Evolutionary conservation across 2,113 vertebrate genomes (phyloP).

Genomic region (Numenius arquata): DNA sequence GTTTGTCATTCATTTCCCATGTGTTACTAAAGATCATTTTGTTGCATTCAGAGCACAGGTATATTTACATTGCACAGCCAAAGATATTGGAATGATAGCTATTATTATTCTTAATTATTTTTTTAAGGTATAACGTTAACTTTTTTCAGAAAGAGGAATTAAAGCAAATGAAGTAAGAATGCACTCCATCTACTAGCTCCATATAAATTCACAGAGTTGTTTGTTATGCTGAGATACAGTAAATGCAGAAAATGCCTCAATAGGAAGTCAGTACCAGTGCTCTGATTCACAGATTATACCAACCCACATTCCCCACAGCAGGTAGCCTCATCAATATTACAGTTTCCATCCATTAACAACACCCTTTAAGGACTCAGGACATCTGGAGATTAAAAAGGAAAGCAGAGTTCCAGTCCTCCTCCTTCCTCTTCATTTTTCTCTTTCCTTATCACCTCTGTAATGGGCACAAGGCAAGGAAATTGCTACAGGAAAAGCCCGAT

Average conservation of each 20-base stretch:
- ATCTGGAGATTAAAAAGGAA: background rate
- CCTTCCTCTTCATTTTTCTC: background rate
- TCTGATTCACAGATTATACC: background rate
- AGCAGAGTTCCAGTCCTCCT: background rate
- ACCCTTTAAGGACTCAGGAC: background rate
- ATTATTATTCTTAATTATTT: background rate
- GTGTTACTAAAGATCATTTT: background rate
- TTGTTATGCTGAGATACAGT: background rate
- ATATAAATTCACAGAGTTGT: background rate
- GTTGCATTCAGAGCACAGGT: background rate
- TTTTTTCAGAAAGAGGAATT: background rate
- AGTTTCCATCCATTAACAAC: background rate
- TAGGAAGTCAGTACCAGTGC: background rate
- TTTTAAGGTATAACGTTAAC: background rate
- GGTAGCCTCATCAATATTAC: background rate
- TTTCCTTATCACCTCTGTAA: background rate
- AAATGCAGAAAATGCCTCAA: background rate
- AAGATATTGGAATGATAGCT: background rate
- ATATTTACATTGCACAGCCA: background rate
- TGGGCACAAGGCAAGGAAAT: background rate
- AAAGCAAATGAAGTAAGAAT: background rate
- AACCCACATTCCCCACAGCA: background rate
- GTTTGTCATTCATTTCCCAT: background rate
- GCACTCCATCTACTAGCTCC: background rate
- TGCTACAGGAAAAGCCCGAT: background rate